phyloP scores from a whole-genome alignment of 2,888 invertebrate species.

The Chydorus sphaericus region DNA sequence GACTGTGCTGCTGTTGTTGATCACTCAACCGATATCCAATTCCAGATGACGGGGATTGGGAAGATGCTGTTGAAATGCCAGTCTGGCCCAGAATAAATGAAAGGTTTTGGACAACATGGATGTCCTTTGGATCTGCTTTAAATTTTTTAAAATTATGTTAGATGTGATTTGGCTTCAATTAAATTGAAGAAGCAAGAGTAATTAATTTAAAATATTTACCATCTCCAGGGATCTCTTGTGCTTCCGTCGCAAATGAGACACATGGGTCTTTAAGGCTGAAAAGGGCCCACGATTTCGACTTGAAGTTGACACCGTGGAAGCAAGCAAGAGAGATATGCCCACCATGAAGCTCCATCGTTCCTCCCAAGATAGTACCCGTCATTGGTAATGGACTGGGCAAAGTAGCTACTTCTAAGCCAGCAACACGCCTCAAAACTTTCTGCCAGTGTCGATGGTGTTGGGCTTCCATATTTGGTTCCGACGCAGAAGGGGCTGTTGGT shows the following conservation, averaged over 20 bases:
- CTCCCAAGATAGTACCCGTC: constrained; percentile 64
- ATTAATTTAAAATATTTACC: constrained; percentile 21
- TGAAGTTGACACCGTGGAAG: constrained; percentile 94
- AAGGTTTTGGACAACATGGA: constrained; percentile 77
- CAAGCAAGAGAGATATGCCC: constrained; percentile 79
- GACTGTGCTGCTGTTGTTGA: constrained; percentile 44
- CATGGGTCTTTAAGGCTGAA: constrained; percentile 86
- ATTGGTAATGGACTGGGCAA: constrained; percentile 31
- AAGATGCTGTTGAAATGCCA: no score
- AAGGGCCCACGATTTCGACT: constrained; percentile 88
- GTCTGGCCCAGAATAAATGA: constrained; percentile 73
- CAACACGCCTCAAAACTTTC: constrained; percentile 62
- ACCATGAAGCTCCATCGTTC: constrained; percentile 70
- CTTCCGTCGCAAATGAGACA: constrained; percentile 83
- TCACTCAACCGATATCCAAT: constrained; percentile 5
- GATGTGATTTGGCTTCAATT: not conserved
- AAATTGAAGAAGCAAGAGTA: constrained; percentile 25
- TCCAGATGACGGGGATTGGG: constrained; percentile 33
- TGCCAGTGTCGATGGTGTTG: constrained; percentile 93
- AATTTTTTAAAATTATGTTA: not conserved
- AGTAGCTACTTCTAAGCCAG: constrained; percentile 57
- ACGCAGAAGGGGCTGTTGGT: constrained; percentile 5
- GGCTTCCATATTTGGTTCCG: no score
- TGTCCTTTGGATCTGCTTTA: constrained; percentile 39
- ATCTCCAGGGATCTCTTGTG: constrained; percentile 61